A percentile compares a stretch with the other conserved stretches of the same genome.
Conservation (phyloP, 1,140 invertebrate genomes). For the Zaprionus davidi region DNA sequence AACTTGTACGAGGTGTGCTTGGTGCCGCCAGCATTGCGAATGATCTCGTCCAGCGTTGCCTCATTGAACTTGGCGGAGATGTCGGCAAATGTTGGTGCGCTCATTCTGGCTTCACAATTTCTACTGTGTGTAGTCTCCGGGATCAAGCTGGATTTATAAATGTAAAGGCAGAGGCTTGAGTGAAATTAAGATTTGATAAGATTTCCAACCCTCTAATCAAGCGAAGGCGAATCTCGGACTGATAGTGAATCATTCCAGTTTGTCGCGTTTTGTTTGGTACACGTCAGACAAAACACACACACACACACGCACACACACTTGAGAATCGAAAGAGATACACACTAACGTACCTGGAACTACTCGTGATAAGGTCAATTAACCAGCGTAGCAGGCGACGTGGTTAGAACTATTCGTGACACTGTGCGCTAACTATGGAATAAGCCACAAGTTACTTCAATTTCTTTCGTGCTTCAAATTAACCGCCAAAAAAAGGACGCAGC, state of each 20-base stretch:
- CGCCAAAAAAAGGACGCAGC: slow-evolving; percentile 17
- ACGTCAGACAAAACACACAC: slow-evolving; percentile 43
- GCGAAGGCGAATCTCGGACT: not conserved
- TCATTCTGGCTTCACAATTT: slow-evolving; percentile 39
- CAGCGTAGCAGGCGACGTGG: slow-evolving; percentile 21
- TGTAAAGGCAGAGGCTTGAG: not conserved
- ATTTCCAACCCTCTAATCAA: slow-evolving; percentile 14
- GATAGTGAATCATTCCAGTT: slow-evolving; percentile 2
- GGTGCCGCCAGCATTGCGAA: slow-evolving; percentile 79
- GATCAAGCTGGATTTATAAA: slow-evolving; percentile 20
- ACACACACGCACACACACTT: not conserved
- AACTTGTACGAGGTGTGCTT: slow-evolving; percentile 85
- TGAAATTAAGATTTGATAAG: slow-evolving; percentile 24
- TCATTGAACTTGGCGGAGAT: slow-evolving; percentile 84
- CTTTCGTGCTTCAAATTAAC: slow-evolving; percentile 14
- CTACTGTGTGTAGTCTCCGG: slow-evolving; percentile 5
- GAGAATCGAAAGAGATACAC: not conserved
- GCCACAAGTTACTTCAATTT: not conserved
- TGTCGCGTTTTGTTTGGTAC: slow-evolving; percentile 42
- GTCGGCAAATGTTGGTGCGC: slow-evolving; percentile 56
- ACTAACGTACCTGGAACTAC: slow-evolving; percentile 15
- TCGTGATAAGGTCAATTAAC: slow-evolving; percentile 36
- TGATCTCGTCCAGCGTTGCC: slow-evolving; percentile 84
- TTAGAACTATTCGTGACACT: slow-evolving; percentile 9
- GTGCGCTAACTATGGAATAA: not conserved